Evolutionary conservation across 2,797 vertebrate species (phyloP), one percentile per base, ranked within the genome.

Genomic region (Taeniopygia guttata): DNA sequence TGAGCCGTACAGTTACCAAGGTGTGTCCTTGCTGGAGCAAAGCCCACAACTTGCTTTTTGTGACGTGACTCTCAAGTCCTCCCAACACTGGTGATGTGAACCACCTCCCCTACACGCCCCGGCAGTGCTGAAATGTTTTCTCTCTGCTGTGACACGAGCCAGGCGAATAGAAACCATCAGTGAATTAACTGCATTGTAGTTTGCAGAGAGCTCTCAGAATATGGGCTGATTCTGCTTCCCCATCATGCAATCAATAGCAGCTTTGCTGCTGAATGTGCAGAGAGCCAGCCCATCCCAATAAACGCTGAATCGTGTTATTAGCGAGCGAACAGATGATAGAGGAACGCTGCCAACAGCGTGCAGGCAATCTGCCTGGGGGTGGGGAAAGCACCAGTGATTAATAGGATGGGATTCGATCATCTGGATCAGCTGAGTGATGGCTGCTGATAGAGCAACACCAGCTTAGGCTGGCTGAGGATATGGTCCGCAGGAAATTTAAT

Each of bases 241-340:
- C 68, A 20, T 27, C 56, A 11, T 2, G 40, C 74, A 85, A 84
- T 93, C 87, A 59, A 89, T 77, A 76, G 81, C 72, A 60, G 87
- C 77, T 85, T 85, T 94, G 91, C 89, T 88, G 92, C 87, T 84
- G 89, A 42, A 72, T 45, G 76, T 8, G 63, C 76, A 59, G 76
- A 56, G 86, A 38, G 66, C 36, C 76, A 58, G 87, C 7, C 9
- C 58, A 8, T 68, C 89, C 79, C 85, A 11, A 54, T 84, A 79
- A 73, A 84, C 49, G 63, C 93, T 84, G 94, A 93, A 93, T 20
- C 8, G 69, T 34, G 52, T 93, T 88, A 72, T 90, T 90, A 94
- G 84, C 40, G 93, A 94, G 88, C 5, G 69, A 91, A 29, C 87
- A 90, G 94, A 94, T 88, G 90, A 94, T 12, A 29, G 54, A 66